Conservation (phyloP, 2,888 invertebrate genomes). For the Alloscopus bannaensis region DNA sequence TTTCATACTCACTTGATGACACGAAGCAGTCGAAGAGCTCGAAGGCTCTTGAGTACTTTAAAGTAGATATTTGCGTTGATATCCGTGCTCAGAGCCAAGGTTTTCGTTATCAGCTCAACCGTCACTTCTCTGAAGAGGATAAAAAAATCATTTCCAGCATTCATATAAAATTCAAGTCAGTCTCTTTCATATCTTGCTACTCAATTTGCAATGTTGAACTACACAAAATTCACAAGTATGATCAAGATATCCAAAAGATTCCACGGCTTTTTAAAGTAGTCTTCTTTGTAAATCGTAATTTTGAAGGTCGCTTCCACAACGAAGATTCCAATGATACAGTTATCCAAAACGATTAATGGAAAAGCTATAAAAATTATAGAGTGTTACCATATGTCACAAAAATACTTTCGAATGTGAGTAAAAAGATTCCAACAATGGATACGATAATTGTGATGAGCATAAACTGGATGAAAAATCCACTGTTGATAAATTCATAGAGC, state of each 20-base stretch:
- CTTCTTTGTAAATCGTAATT: constrained; percentile 67
- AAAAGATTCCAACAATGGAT: constrained; percentile 64
- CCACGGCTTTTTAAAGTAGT: constrained; percentile 68
- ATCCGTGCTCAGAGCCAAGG: constrained; percentile 64
- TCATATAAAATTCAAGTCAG: too few relatives aligned
- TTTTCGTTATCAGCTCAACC: constrained; percentile 62
- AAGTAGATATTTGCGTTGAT: constrained; percentile 58
- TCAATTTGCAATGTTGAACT: not conserved
- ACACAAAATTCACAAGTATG: constrained; percentile 65
- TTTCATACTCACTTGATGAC: constrained; percentile 60
- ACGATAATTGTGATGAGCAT: constrained; percentile 66
- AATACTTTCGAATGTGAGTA: constrained; percentile 66
- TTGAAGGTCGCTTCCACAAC: constrained; percentile 69
- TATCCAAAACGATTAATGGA: constrained; percentile 63
- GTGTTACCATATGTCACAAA: constrained; percentile 56
- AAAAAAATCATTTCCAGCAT: not conserved
- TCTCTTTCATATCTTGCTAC: not conserved
- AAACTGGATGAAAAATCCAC: constrained; percentile 58
- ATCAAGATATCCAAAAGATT: constrained; percentile 69
- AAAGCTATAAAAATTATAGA: constrained; percentile 55
- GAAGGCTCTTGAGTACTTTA: constrained; percentile 65
- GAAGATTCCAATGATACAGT: constrained; percentile 68
- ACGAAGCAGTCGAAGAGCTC: constrained; percentile 68
- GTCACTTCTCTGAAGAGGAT: constrained; percentile 46
- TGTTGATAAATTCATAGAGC: constrained; percentile 69